phyloP scores from a whole-genome alignment of 37 sponge, comb jelly and placozoan genomes.

The Dysidea cf. avara region DNA sequence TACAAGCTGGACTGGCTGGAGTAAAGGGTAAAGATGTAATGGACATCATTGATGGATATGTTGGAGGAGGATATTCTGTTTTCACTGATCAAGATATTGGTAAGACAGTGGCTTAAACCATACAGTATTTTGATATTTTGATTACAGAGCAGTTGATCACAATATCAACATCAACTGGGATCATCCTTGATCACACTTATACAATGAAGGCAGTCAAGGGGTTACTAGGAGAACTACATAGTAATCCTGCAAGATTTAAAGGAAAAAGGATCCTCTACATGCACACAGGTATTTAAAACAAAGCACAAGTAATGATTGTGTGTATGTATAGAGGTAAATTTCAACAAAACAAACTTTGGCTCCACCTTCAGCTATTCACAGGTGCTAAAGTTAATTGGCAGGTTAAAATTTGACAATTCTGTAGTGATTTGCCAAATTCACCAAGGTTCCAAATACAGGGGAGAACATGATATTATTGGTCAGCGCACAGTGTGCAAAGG shows the following conservation, averaged over 20 bases:
- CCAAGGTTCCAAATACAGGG: too few species aligned
- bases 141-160: constrained; percentile 35
- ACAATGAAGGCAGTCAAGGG: constrained; percentile 84
- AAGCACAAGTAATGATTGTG: background rate
- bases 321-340: background rate
- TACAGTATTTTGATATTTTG: background rate
- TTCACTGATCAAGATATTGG: constrained; percentile 79
- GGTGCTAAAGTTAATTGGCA: background rate
- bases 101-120: constrained; percentile 10
- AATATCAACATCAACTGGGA: constrained; percentile 56
- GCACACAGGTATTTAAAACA: constrained; percentile 79
- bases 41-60: constrained; percentile 82
- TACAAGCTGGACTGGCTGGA: constrained; percentile 24
- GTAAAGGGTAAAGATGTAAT: constrained; percentile 40
- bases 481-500: too few species aligned
- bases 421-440: too few species aligned
- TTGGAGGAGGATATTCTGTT: constrained; percentile 74
- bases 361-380: background rate
- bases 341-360: too few species aligned
- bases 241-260: constrained; percentile 60
- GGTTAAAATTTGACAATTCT: background rate
- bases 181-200: constrained; percentile 76
- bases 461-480: too few species aligned
- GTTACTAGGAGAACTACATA: constrained; percentile 71
- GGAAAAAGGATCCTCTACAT: constrained; percentile 77